Base-by-base conservation (phyloP, 2,888 invertebrate species). In the Tryphoninae sp. region DNA sequence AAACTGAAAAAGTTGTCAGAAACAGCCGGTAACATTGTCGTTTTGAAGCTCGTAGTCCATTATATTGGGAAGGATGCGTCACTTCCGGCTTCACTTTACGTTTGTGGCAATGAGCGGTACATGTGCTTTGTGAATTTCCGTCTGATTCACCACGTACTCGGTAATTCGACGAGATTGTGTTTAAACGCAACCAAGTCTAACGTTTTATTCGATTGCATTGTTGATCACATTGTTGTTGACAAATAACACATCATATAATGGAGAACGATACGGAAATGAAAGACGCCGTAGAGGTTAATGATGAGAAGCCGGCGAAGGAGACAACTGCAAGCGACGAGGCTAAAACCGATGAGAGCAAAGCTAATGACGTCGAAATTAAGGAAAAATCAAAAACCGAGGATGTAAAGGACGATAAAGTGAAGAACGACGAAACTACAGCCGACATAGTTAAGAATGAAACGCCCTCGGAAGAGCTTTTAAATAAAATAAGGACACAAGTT, bases 401-500 rank as follows among this genome's bases (percentile, higher is more conserved):
- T 58, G 79, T 74, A 3, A 42, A 58, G 9, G 26, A 45, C 11
- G 65, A 19, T 4, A 86, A 88, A 85, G 86, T 86, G 84, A 88
- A 84, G 49, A 8, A 59, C 9, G 58, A 76, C 13, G 83, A 85
- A 49, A 81, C 69, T 3, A 33, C 55, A 6, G 42, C 51, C 16
- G 67, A 22, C 3, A 86, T 87, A 85, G 85, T 86, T 85, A 87
- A 85, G 42, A 13, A 51, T 9, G 85, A 82, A 6, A 85, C 87
- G 72, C 80, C 87, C 0, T 73, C 86, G 1, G 68, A 73, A 3
- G 88, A 89, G 67, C 83, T 90, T 16, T 76, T 89, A 40, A 81
- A 84, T 11, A 88, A 87, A 79, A 88, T 91, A 13, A 89, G 85
- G 73, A 65, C 83, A 62, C 89, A 89, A 83, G 59, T 91, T 2